phyloP scores from a whole-genome alignment of 2,888 invertebrate genomes.

The Leistus spinibarbis region DNA sequence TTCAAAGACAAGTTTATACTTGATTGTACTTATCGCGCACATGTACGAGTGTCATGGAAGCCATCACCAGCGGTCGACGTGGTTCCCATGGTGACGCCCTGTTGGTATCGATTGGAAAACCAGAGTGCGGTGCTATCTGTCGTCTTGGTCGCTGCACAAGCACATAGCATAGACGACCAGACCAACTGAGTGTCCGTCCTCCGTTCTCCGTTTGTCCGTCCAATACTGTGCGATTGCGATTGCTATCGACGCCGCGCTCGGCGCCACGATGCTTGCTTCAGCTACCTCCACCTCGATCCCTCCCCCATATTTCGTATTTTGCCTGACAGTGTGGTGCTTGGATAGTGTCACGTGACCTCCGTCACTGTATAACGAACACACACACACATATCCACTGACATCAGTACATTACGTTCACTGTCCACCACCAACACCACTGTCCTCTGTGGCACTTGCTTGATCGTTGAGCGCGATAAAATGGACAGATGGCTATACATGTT shows the following conservation, averaged over 20 bases:
- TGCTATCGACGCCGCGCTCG: background rate
- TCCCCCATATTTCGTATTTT: background rate
- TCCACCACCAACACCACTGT: background rate
- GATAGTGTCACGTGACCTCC: slow-evolving; percentile 6
- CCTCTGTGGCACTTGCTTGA: background rate
- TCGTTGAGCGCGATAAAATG: slow-evolving; percentile 1
- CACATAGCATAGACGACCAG: background rate
- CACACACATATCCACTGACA: background rate
- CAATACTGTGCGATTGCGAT: slow-evolving; percentile 10
- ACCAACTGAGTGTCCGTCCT: background rate
- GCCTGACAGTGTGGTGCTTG: background rate
- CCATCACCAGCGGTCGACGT: slow-evolving; percentile 13
- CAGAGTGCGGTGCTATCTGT: slow-evolving; percentile 9
- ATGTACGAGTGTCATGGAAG: background rate
- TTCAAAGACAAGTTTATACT: background rate
- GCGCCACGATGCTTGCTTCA: background rate
- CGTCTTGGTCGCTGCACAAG: slow-evolving; percentile 1
- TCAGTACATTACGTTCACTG: slow-evolving; percentile 9
- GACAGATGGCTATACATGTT: slow-evolving; percentile 5
- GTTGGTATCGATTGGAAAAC: slow-evolving; percentile 14
- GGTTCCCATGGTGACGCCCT: slow-evolving; percentile 11
- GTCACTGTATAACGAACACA: background rate
- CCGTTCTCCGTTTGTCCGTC: slow-evolving; percentile 2
- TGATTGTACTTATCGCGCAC: background rate
- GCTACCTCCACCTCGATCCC: background rate